Conservation (phyloP, 1,140 invertebrate genomes). For the Antheraea mylitta region DNA sequence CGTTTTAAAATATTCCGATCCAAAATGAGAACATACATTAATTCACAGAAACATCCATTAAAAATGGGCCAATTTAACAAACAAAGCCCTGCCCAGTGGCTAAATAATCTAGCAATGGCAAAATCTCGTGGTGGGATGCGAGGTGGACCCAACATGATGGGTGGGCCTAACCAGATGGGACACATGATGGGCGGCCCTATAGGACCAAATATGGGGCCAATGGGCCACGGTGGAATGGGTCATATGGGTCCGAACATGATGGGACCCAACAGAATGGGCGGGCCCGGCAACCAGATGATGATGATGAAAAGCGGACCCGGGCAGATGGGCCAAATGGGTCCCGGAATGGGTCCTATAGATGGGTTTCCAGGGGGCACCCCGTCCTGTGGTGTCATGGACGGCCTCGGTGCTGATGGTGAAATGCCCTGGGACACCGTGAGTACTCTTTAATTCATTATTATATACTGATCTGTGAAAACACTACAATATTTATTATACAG, state of each 20-base stretch:
- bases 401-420: constrained; percentile 77
- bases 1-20: no score
- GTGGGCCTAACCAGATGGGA: constrained; percentile 69
- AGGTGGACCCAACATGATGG: constrained; percentile 75
- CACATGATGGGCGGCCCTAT: constrained; percentile 74
- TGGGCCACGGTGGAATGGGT: constrained; percentile 77
- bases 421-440: constrained; percentile 79
- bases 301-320: constrained; percentile 73
- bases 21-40: constrained; percentile 7
- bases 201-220: constrained; percentile 73
- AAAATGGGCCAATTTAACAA: constrained; percentile 93
- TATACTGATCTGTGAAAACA: no score
- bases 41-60: constrained; percentile 89
- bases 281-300: constrained; percentile 71
- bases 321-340: constrained; percentile 71
- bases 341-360: constrained; percentile 75
- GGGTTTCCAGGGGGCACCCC: constrained; percentile 77
- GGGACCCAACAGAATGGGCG: constrained; percentile 67
- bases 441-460: constrained; percentile 23
- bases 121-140: constrained; percentile 84
- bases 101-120: constrained; percentile 88
- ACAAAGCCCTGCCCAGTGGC: constrained; percentile 89
- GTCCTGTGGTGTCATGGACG: constrained; percentile 78
- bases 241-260: constrained; percentile 78
- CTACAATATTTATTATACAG: no score